Evolutionary conservation across 2,113 vertebrate genomes (phyloP).

Genomic region (Hystrix cristata): DNA sequence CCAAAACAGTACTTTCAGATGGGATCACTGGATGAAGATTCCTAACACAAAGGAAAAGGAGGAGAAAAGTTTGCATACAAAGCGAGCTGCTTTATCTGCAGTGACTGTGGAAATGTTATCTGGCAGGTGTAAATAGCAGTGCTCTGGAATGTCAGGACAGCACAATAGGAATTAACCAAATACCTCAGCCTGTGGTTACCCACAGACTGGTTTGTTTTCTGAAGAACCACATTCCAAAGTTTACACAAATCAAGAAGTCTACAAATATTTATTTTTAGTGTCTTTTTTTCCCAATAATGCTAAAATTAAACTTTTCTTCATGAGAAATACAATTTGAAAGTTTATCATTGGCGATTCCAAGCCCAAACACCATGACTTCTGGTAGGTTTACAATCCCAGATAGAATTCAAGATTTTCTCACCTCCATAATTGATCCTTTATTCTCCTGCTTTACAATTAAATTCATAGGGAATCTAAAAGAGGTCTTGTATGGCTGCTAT

Average conservation of each 20-base stretch:
- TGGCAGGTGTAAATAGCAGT: conserved; percentile 61
- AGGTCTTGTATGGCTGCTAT: background rate
- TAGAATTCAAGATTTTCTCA: conserved; percentile 54
- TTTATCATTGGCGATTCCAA: conserved; percentile 33
- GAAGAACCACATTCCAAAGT: conserved; percentile 64
- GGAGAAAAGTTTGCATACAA: conserved; percentile 73
- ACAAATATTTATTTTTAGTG: conserved; percentile 42
- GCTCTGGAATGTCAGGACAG: conserved; percentile 70
- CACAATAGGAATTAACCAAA: conserved; percentile 73
- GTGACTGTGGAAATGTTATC: conserved; percentile 69
- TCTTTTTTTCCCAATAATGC: conserved; percentile 20
- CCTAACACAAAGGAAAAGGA: conserved; percentile 70
- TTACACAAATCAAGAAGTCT: conserved; percentile 7
- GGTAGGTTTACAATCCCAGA: conserved; percentile 32
- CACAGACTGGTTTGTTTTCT: conserved; percentile 67
- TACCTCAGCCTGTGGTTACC: conserved; percentile 54
- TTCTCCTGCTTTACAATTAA: conserved; percentile 39
- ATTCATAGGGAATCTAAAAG: conserved; percentile 45
- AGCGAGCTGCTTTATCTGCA: conserved; percentile 66
- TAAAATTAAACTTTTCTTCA: conserved; percentile 63
- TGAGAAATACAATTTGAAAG: conserved; percentile 28
- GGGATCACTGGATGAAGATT: conserved; percentile 56
- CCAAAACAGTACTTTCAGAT: background rate
- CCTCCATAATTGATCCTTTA: background rate
- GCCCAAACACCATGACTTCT: conserved; percentile 54